Evolutionary conservation across 2,113 vertebrate genomes (phyloP).

Genomic region (Chiloscyllium plagiosum): DNA sequence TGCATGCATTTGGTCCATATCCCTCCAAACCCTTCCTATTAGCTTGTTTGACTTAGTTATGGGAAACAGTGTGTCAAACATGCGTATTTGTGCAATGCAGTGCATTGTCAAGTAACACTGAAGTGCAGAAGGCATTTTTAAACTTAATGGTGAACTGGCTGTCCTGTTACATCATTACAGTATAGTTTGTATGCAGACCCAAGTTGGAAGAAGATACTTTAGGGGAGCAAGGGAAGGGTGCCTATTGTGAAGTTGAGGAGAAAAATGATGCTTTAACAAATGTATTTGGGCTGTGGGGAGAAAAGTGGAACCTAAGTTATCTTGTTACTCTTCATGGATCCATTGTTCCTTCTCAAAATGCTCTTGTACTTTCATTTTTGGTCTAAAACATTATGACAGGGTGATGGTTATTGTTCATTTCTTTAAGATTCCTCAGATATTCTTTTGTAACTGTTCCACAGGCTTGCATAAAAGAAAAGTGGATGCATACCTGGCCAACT

Average conservation of each 20-base stretch:
- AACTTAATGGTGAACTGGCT: not conserved
- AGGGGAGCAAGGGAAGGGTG: not conserved
- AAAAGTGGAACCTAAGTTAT: not conserved
- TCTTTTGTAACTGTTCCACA: not conserved
- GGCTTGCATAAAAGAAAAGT: not conserved
- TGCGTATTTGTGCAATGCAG: not conserved
- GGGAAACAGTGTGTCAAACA: not conserved
- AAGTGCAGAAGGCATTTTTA: not conserved
- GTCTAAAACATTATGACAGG: not conserved
- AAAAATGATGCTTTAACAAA: not conserved
- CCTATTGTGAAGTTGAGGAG: not conserved
- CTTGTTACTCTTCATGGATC: not conserved
- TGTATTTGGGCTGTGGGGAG: not conserved
- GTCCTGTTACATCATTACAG: not conserved
- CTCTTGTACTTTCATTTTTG: not conserved
- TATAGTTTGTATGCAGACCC: not conserved
- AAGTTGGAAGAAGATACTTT: too few species aligned
- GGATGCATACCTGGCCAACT: not conserved
- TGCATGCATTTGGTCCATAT: too few species aligned
- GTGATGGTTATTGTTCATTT: not conserved
- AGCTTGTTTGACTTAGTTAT: too few species aligned
- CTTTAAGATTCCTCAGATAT: not conserved
- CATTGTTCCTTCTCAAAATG: not conserved
- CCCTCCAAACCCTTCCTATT: too few species aligned
- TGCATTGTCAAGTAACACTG: not conserved